phyloP scores from a whole-genome alignment of 2,888 invertebrate genomes.

The Acronicta alni region DNA sequence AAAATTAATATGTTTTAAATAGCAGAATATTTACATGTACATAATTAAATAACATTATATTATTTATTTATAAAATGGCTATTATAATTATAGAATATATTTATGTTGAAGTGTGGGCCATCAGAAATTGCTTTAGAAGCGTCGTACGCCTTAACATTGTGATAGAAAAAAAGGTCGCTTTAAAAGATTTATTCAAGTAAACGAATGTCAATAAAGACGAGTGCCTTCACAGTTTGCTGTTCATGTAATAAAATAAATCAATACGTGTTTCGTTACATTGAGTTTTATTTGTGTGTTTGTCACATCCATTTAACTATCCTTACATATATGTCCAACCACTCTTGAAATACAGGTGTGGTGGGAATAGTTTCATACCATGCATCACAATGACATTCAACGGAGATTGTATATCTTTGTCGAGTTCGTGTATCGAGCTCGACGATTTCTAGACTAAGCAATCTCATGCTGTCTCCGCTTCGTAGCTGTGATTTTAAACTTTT shows the following conservation, averaged over 20 bases:
- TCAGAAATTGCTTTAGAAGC: conserved; percentile 17
- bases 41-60: not conserved
- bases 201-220: conserved; percentile 46
- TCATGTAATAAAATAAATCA: conserved; percentile 37
- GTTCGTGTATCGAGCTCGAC: too few relatives aligned
- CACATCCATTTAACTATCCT: too few relatives aligned
- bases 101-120: conserved; percentile 25
- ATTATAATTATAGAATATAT: conserved; percentile 14
- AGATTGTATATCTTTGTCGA: too few relatives aligned
- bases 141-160: conserved; percentile 15
- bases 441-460: too few relatives aligned
- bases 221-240: conserved; percentile 51
- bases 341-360: too few relatives aligned
- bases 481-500: too few relatives aligned
- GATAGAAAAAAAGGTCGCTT: conserved; percentile 31
- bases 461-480: too few relatives aligned
- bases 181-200: conserved; percentile 22
- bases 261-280: conserved; percentile 37
- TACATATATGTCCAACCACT: too few relatives aligned
- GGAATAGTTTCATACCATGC: too few relatives aligned
- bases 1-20: not conserved
- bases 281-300: conserved; percentile 14
- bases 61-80: not conserved
- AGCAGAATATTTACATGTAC: not conserved
- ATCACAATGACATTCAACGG: too few relatives aligned